These are phyloP conservation scores for Todiramphus saurophagus DNA, from an alignment of 2,113 vertebrate genomes.

Conservation along the genomic window DNA sequence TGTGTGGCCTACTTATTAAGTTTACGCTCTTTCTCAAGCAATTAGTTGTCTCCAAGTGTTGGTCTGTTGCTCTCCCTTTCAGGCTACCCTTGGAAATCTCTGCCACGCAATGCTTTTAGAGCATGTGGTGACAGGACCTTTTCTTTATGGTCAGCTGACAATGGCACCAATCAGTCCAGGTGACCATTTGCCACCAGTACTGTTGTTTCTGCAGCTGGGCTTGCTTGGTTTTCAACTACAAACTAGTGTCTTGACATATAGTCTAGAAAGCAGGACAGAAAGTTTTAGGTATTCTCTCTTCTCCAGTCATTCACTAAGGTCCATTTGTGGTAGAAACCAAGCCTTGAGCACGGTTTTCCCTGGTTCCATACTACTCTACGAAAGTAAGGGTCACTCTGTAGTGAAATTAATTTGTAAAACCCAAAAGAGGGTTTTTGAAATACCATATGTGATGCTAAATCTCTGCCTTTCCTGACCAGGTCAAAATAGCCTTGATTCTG, in stretches of 20 bases:
- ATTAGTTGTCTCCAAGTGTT: conserved; percentile 17
- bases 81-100: neutral
- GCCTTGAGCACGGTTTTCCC: neutral
- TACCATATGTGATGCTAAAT: neutral
- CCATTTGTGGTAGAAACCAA: neutral
- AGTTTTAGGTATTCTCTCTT: neutral
- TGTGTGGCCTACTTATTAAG: conserved; percentile 55
- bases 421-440: neutral
- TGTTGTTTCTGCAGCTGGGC: neutral
- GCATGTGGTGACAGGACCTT: neutral
- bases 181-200: neutral
- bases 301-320: neutral
- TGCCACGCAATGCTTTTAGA: neutral
- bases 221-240: neutral
- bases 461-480: neutral
- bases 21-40: conserved; percentile 25
- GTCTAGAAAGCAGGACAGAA: neutral
- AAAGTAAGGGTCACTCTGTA: neutral
- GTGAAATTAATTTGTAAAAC: neutral
- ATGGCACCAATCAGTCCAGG: neutral
- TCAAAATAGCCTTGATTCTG: neutral
- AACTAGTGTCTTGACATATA: neutral
- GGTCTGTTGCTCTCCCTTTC: neutral
- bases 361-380: neutral
- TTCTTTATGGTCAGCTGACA: neutral